Conservation (phyloP, 2,113 vertebrate species). For the Sterrhoptilus dennistouni region DNA sequence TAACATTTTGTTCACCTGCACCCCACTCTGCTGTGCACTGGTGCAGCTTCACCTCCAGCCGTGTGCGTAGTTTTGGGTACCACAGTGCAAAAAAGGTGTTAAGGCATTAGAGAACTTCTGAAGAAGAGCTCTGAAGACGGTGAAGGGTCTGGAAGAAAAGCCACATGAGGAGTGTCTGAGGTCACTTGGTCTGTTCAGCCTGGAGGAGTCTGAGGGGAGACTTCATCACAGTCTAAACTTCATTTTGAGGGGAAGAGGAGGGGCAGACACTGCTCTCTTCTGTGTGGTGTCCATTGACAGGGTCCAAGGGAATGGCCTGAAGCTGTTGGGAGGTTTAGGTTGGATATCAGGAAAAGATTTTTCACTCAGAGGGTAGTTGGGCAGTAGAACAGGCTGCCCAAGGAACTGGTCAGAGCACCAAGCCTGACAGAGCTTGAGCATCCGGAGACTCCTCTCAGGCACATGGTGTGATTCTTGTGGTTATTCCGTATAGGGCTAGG, state of each 20-base stretch:
- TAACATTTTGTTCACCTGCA: not conserved
- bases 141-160: not conserved
- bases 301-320: not conserved
- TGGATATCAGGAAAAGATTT: rapidly evolving
- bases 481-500: not conserved
- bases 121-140: not conserved
- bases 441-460: not conserved
- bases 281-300: not conserved
- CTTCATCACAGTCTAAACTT: not conserved
- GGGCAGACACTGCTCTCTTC: not conserved
- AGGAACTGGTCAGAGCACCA: not conserved
- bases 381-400: not conserved
- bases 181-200: not conserved
- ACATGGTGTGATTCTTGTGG: not conserved
- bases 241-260: not conserved
- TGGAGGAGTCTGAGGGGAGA: not conserved
- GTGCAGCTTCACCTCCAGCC: not conserved
- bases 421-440: not conserved
- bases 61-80: not conserved
- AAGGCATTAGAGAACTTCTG: not conserved
- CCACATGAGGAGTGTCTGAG: not conserved
- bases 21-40: not conserved
- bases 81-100: not conserved
- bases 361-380: rapidly evolving
- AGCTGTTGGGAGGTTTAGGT: not conserved